These are phyloP conservation scores for Heterocephalus glaber DNA, from an alignment of 2,113 vertebrate genomes.

Conservation along the genomic window DNA sequence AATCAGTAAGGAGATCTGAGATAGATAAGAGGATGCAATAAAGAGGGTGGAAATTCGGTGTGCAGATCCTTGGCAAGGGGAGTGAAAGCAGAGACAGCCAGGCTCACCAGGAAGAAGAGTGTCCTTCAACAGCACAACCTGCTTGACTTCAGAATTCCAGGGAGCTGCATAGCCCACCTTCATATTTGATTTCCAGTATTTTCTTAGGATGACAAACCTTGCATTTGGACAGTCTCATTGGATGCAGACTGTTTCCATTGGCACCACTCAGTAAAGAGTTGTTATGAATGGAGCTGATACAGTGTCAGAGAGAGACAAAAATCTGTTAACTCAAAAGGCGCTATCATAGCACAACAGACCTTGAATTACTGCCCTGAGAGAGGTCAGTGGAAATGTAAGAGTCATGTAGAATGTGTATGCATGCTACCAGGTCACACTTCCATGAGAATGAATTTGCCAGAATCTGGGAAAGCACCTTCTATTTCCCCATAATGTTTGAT, in stretches of 20 bases:
- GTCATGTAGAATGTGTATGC: neutral
- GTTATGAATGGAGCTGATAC: constrained; percentile 44
- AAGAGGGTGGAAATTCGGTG: neutral
- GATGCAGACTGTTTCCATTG: constrained; percentile 9
- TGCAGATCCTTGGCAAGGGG: neutral
- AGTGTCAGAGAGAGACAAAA: constrained; percentile 45
- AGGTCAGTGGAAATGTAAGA: neutral
- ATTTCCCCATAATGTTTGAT: neutral
- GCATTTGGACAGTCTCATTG: too few relatives aligned
- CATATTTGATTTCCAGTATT: constrained; percentile 54
- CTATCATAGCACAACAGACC: constrained; percentile 48
- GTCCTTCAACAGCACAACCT: neutral
- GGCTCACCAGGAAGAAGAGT: neutral
- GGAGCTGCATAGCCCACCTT: neutral
- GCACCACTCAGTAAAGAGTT: neutral
- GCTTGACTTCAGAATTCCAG: neutral
- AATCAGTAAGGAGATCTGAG: neutral
- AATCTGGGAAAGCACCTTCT: neutral
- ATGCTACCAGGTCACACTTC: neutral
- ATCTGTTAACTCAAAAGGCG: constrained; percentile 17
- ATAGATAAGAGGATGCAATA: neutral
- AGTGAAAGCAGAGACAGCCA: neutral
- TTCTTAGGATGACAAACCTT: constrained; percentile 36
- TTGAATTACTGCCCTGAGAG: constrained; percentile 8
- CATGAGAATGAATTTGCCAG: neutral